Base-by-base conservation (phyloP, 64 coral and sea anemone genomes). In the Stylophora pistillata region DNA sequence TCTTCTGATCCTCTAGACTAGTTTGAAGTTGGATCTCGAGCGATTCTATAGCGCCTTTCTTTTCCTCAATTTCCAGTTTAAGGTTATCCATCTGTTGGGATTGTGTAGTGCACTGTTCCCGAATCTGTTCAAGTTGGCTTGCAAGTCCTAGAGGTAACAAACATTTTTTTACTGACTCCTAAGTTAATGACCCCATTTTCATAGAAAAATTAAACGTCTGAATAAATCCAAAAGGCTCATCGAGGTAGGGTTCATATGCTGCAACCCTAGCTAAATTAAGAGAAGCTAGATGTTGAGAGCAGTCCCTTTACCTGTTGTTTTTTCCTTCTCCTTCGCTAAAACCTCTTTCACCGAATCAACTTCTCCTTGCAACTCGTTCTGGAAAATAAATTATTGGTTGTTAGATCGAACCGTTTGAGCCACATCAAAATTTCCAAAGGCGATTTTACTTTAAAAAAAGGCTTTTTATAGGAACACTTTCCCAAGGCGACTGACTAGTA, bases 1-100 rank as follows among this genome's bases (percentile, higher is more conserved):
- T 83, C 14, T 32, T 73, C 12, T 59, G 80, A 9, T 90, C n/a
- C 15, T 74, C 18, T 17, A 10, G 28, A 41, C 72, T 69, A 26
- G 78, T 71, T 30, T 86, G 72, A 25, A 92, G 59, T 74, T 92
- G 90, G 58, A 21, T 53, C 66, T 92, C 81, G 2, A 92, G 74
- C 21, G 83, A 61, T 56, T 77, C 41, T 18, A 71, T 28, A 64
- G 73, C 30, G 29, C 20, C 55, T 16, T 9, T 70, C 9, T 58
- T 75, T 77, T 68, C 13, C 28, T 78, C 18, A 29, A 92, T 82
- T 18, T 92, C 90, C 21, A 18, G 58, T 85, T 86, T 17, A 4
- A 84, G 34, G 11, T 41, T 84, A 69, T 84, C 62, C 13, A 70
- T 33, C 52, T 70, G 26, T 34, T 84, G 62, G 14, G 62, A 68